Evolutionary conservation across 2,888 invertebrate genomes (phyloP), one percentile per base, ranked within the genome.

Genomic region (Catocala fraxini): DNA sequence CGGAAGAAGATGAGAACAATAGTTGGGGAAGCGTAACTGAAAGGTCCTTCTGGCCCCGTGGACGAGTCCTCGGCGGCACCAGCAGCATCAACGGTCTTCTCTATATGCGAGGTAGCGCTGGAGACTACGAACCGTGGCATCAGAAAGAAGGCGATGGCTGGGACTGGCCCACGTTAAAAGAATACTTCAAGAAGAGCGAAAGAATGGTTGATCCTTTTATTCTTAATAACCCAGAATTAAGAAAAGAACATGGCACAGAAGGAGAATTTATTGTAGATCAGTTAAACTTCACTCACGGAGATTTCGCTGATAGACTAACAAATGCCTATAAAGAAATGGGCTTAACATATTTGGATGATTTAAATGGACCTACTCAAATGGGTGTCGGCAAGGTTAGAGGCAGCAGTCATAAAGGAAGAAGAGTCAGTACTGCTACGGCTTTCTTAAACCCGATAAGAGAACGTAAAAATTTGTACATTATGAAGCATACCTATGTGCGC

Each of bases 381-480:
- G 95, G 95, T 0, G 89, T 95, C n/a, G 95, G 94, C 12, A 95
- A 92, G 71, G 89, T 95, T 11, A 90, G 94, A 77, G 95, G 95
- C 2, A 89, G 92, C 0, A 89, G 91, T 56, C 70, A 94, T 63
- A 88, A 93, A 69, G 95, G 95, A 0, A 91, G 86, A 64, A 85
- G 95, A 72, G 95, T 95, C 10, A 95, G 95, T 75, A 94, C 95
- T 10, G 93, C 94, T 0, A 95, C 94, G 54, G 94, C 95, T 4
- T 95, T 92, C 63, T 70, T 93, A 5, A 90, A 83, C 63, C 84
- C 88, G 34, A 80, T 86, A 2, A 79, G 77, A 57, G 77, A 88
- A 56, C 83, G 92, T 9, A 73, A 81, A 13, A 93, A 93, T 75
- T 82, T 94, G 35, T 87, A 80, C 59, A 79, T 93, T 11, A 75